phyloP scores from a whole-genome alignment of 2,797 vertebrate species.

The Uromys caudimaculatus region DNA sequence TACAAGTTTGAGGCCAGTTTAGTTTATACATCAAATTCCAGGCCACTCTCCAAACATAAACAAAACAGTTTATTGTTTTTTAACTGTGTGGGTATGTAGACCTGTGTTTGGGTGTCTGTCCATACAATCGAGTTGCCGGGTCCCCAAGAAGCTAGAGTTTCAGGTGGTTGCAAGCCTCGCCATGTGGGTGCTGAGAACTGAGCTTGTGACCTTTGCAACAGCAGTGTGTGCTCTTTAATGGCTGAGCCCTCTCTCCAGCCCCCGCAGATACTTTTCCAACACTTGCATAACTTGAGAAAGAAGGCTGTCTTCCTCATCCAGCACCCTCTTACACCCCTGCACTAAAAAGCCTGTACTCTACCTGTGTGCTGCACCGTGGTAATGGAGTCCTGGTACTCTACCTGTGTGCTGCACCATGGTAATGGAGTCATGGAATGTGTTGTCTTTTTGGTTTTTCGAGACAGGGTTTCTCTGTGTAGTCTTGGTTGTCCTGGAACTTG shows the following conservation, averaged over 20 bases:
- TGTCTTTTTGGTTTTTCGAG: neutral
- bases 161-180: neutral
- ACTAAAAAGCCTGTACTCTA: neutral
- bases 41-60: neutral
- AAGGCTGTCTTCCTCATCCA: neutral
- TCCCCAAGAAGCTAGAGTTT: neutral
- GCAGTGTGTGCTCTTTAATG: neutral
- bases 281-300: neutral
- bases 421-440: neutral
- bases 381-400: neutral
- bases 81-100: neutral
- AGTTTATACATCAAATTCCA: neutral
- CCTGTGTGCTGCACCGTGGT: neutral
- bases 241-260: neutral
- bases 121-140: neutral
- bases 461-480: neutral
- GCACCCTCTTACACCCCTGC: neutral
- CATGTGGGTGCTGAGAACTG: neutral
- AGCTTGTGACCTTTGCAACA: neutral
- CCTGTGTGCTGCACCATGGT: neutral
- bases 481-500: neutral
- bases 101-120: neutral
- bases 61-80: neutral
- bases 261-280: neutral
- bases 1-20: neutral